Evolutionary conservation across 2,113 vertebrate genomes (phyloP).

Genomic region (Agelaius tricolor): DNA sequence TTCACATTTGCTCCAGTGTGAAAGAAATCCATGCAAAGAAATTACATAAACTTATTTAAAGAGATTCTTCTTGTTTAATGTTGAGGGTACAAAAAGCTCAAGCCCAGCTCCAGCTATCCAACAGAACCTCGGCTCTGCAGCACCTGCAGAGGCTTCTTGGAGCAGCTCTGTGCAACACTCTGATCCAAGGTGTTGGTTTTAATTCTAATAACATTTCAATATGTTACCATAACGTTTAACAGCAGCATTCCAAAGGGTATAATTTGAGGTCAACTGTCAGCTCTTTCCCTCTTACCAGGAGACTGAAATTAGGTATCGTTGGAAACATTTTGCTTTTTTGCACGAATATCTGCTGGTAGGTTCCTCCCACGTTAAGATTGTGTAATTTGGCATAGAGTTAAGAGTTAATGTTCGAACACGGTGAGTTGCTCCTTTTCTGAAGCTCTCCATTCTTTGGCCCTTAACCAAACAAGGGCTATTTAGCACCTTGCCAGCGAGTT

Average conservation of each 20-base stretch:
- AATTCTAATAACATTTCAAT: not conserved
- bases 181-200: not conserved
- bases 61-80: not conserved
- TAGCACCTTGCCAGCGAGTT: slow-evolving; percentile 40
- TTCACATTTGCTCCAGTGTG: not conserved
- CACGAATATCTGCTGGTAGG: not conserved
- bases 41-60: not conserved
- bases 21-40: not conserved
- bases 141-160: not conserved
- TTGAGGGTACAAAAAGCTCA: rapidly evolving
- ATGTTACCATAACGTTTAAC: not conserved
- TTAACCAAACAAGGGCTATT: slow-evolving; percentile 53
- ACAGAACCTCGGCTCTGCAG: rapidly evolving
- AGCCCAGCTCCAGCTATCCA: not conserved
- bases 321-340: not conserved
- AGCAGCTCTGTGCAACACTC: not conserved
- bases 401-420: not conserved
- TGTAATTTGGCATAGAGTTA: slow-evolving; percentile 42
- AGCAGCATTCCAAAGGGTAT: not conserved
- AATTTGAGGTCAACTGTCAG: not conserved
- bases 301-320: not conserved
- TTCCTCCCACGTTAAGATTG: slow-evolving; percentile 29
- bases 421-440: slow-evolving; percentile 12
- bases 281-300: not conserved
- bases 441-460: not conserved